Base-by-base conservation (phyloP, 1,140 invertebrate species). In the Caenorhabditis tropicalis region DNA sequence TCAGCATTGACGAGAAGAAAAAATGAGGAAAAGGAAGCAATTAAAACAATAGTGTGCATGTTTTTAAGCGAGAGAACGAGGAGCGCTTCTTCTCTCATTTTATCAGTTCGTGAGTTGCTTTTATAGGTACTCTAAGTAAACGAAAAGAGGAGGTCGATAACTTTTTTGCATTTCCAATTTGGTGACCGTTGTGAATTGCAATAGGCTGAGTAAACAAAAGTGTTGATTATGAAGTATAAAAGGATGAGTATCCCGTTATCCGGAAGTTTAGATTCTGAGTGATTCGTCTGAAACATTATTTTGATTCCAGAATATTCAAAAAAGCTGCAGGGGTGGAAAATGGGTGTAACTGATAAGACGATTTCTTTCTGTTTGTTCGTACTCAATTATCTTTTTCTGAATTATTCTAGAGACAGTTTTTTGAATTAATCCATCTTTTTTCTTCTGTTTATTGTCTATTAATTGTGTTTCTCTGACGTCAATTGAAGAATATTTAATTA, bases 81-180 rank as follows among this genome's bases (percentile, higher is more conserved):
- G 21, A 70, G 39, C n/a, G n/a, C n/a, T n/a, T n/a, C 19, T 51
- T 15, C 21, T 65, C 15, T 33, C 4, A 39, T 36, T 70, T 70
- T 70, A 70, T 70, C 60, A 70, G 60, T 70, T 33, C 4, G 39
- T 15, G 2, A 27, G 12, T 10, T 29, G 60, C 24, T 70, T 70
- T 36, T n/a, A 70, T 70, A 70, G 60, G 33, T 70, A 33, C 53
- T 58, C 53, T 58, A 31, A 58, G 16, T 16, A 58, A 58, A 58
- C 53, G 27, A 58, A 31, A 58, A 27, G 53, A 58, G 53, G 53
- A 51, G 53, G 53, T 58, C 53, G 27, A 27, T 58, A 27, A 29
- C 53, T 58, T 58, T 58, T 58, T 27, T 58, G 53, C 21, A 58
- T 51, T 51, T 51, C n/a, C 16, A 31, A 58, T 12, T 58, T 16